These are phyloP conservation scores for Sebastes hopkinsi DNA, from an alignment of 2,797 vertebrate species.

Conservation along the genomic window DNA sequence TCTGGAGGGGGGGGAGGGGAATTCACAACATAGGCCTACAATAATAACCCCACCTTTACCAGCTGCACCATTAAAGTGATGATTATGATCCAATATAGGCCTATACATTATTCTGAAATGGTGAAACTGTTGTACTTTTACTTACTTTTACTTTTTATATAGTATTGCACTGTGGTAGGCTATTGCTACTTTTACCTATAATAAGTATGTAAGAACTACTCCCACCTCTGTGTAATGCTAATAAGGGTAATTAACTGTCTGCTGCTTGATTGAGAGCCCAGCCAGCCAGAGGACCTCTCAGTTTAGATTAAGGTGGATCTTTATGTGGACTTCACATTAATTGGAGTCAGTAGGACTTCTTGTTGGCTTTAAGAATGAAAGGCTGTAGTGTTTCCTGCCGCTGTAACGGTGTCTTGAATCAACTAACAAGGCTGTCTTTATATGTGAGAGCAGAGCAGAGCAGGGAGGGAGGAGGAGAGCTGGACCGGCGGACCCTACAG, in stretches of 20 bases:
- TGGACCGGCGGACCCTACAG: conserved; percentile 39
- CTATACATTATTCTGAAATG: not conserved
- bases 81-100: not conserved
- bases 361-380: conserved; percentile 68
- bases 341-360: conserved; percentile 27
- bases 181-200: not conserved
- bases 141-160: not conserved
- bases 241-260: not conserved
- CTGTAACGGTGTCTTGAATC: conserved; percentile 62
- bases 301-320: conserved; percentile 33
- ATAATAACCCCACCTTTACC: not conserved
- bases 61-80: not conserved
- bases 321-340: conserved; percentile 53
- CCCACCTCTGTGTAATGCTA: not conserved
- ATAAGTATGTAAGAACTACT: not conserved
- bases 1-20: not conserved
- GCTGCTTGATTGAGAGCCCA: not conserved
- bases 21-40: not conserved
- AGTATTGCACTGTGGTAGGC: not conserved
- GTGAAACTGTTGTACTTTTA: not conserved
- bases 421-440: conserved; percentile 81
- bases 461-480: conserved; percentile 35
- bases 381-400: conserved; percentile 72
- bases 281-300: not conserved
- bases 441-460: conserved; percentile 36